Evolutionary conservation across 2,888 invertebrate genomes (phyloP), one percentile per base, ranked within the genome.

Genomic region (Trichogramma dendrolimi): DNA sequence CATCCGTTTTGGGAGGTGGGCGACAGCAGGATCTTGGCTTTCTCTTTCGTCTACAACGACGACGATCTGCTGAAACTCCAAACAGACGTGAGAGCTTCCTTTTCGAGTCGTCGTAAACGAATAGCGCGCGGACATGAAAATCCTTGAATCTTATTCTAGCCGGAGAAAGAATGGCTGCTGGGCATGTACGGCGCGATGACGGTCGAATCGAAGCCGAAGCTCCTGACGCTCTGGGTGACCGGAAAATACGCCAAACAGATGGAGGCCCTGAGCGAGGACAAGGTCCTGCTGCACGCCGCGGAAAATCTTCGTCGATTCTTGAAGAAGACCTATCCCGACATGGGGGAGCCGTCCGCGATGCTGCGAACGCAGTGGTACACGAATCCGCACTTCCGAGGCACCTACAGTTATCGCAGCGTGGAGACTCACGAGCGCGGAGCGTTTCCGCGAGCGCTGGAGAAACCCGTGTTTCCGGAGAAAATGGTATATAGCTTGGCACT

Each of bases 321-420:
- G 1, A 82, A 82, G 4, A 63, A 60, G 40, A 70, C 75, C 11
- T 67, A 72, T 44, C 84, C 81, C 62, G 75, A 80, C 27, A 79
- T 87, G 41, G 80, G 83, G 2, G 68, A 77, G 44, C 83, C 85
- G 6, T 80, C 79, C 43, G 75, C 75, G 51, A 72, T 85, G 65
- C 65, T 82, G 38, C 90, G 91, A 69, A 86, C 89, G 1, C 80
- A 79, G 1, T 92, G 92, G 92, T 81, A 81, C 64, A 81, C 81
- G 0, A 87, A 91, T 77, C 84, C 85, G 0, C 85, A 83, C 74
- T 87, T 88, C 2, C 81, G 84, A 47, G 92, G 93, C 4, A 86
- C 88, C 0, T 92, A 92, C 74, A 83, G 86, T 1, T 88, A 81
- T 73, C 81, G 84, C 67, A 84, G 83, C 63, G 64, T 85, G 10